Conservation (phyloP, 2,797 vertebrate genomes). For the Periparus ater region DNA sequence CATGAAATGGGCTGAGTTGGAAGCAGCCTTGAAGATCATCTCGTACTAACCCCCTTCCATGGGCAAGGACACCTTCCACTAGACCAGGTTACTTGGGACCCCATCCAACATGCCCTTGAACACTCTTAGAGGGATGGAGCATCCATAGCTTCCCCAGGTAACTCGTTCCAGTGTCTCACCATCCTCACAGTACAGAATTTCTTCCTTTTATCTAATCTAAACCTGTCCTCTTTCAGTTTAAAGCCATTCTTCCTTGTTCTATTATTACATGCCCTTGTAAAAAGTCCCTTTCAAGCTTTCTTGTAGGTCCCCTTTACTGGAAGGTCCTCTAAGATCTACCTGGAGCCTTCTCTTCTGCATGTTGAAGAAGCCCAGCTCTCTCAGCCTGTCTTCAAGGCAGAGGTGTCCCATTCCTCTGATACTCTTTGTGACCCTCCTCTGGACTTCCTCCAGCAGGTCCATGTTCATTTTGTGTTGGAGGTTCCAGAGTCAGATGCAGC, state of each 20-base stretch:
- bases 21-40: neutral
- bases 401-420: neutral
- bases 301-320: neutral
- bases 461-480: neutral
- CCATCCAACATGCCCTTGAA: neutral
- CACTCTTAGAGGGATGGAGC: neutral
- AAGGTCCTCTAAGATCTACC: neutral
- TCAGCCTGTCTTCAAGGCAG: neutral
- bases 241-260: neutral
- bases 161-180: neutral
- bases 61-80: neutral
- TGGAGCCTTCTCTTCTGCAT: neutral
- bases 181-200: neutral
- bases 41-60: neutral
- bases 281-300: neutral
- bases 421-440: neutral
- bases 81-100: neutral
- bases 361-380: neutral
- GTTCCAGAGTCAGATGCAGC: neutral
- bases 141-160: neutral
- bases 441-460: neutral
- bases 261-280: neutral
- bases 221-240: neutral
- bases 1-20: neutral
- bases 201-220: neutral